Conservation (phyloP, 2,797 vertebrate species). For the Ptychadena robeensis region DNA sequence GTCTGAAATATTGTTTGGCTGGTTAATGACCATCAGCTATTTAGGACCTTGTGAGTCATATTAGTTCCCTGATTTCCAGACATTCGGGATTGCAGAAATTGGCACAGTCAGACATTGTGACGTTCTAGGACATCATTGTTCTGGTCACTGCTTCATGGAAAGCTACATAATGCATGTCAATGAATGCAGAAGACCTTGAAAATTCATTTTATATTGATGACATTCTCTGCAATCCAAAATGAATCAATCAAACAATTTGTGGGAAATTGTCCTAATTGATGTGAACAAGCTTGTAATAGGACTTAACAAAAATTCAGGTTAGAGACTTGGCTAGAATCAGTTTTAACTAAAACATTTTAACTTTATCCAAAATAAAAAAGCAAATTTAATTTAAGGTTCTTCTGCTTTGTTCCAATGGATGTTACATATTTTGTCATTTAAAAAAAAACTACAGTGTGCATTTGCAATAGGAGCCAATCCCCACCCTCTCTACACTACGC, state of each 20-base stretch:
- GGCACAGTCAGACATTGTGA: not conserved
- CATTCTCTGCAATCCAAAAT: not conserved
- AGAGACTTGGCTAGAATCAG: not conserved
- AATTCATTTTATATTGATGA: not conserved
- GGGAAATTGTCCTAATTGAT: no score
- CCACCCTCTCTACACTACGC: not conserved
- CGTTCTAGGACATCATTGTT: not conserved
- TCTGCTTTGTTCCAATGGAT: no score
- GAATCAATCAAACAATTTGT: no score
- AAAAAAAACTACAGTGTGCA: not conserved
- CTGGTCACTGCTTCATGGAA: not conserved
- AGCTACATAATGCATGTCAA: not conserved
- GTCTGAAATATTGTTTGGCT: conserved; percentile 3
- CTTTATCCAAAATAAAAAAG: no score
- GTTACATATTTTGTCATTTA: no score
- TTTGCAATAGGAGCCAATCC: not conserved
- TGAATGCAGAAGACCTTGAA: not conserved
- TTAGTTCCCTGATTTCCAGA: not conserved
- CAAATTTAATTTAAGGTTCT: no score
- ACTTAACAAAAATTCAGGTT: not conserved
- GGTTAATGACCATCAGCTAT: not conserved
- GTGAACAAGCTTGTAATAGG: no score
- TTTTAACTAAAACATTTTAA: no score
- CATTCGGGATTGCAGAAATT: not conserved
- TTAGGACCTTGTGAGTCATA: conserved; percentile 10